Evolutionary conservation across 1,140 invertebrate genomes (phyloP), one percentile per base, ranked within the genome.

Genomic region (Lucilia sericata): DNA sequence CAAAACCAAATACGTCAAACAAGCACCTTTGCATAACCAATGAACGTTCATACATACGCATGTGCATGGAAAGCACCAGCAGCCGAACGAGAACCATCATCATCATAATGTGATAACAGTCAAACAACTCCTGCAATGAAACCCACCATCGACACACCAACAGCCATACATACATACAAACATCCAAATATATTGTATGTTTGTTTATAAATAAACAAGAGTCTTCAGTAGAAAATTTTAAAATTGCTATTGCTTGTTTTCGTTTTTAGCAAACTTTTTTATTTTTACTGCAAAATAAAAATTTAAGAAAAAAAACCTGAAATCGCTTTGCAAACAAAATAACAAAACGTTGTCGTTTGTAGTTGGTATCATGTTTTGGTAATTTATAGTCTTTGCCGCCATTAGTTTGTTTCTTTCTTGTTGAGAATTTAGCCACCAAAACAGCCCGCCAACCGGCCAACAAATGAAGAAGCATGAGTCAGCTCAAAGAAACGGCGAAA

Each of bases 361-460:
- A 49, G 76, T 80, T 80, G 76, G 76, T 80, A 80, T 80, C 76
- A 80, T 80, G 76, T 80, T 80, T 80, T 80, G 76, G 76, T 80
- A 80, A 80, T 80, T 80, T 80, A 80, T 80, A 49, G 76, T 80
- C 76, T 80, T 80, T 80, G 76, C 76, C 76, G 76, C 76, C 76
- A 80, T 80, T 80, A 80, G 76, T 80, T 70, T 19, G n/a, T 19
- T 21, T 70, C 8, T 70, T n/a, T 21, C 17, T 21, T 70, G 65
- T 70, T 70, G 10, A 70, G 65, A 70, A 70, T 70, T 70, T 70
- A 70, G 19, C 65, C 65, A 70, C 65, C 65, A 42, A 42, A 9
- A 19, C 65, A 21, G 21, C 21, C 65, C n/a, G 21, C 8, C 65
- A 70, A 12, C 65, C 65, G 10, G n/a, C 65, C 65, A 70, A 25